Conservation (phyloP, 2,888 invertebrate species). For the Archips xylosteana region DNA sequence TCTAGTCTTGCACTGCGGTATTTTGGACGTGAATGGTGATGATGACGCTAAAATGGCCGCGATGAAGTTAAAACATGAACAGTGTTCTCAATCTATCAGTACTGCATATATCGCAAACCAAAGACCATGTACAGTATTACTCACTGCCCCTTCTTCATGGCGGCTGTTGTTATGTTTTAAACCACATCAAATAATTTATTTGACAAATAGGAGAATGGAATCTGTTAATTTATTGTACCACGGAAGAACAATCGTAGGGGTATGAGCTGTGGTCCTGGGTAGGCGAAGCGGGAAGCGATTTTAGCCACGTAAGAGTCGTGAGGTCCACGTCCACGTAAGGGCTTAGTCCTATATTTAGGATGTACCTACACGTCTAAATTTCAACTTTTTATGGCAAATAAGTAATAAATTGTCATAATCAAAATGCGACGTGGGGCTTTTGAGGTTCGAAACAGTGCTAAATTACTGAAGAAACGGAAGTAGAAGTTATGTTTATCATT, state of each 20-base stretch:
- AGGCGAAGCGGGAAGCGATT: conserved; percentile 19
- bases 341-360: too few species aligned
- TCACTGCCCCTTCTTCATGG: background rate
- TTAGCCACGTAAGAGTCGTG: background rate
- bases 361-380: background rate
- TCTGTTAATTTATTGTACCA: conserved; percentile 35
- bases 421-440: too few species aligned
- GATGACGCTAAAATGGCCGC: too few species aligned
- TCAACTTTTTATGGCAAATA: too few species aligned
- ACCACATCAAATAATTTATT: conserved; percentile 37
- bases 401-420: too few species aligned
- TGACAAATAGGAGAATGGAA: conserved; percentile 40
- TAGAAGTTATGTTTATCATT: too few species aligned
- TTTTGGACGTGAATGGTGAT: too few species aligned
- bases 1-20: too few species aligned
- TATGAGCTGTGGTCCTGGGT: background rate
- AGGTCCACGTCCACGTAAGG: too few species aligned
- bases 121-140: background rate
- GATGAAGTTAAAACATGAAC: background rate
- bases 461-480: too few species aligned
- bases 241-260: conserved; percentile 34
- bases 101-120: too few species aligned
- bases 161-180: conserved; percentile 14
- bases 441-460: too few species aligned
- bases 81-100: background rate